Percentiles rank a stretch among this genome's conserved stretches.
Evolutionary conservation across 2,888 invertebrate species (phyloP).

Genomic region (Watsonalla binaria): DNA sequence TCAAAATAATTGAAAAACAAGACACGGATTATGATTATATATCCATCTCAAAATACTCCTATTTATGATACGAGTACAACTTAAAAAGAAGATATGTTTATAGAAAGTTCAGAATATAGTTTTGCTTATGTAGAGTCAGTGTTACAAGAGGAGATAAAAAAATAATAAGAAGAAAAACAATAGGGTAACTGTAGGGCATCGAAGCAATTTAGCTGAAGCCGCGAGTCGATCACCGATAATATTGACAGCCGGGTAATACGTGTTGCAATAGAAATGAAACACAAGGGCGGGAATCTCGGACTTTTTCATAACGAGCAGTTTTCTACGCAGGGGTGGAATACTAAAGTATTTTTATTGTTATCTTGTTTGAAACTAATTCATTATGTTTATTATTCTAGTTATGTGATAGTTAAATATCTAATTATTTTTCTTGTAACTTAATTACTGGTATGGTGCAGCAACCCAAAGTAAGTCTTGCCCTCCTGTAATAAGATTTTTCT

Average conservation of each 20-base stretch:
- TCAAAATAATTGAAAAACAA: no score
- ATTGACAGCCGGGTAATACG: slow-evolving; percentile 66
- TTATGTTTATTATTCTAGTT: no score
- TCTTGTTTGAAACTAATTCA: no score
- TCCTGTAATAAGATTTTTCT: no score
- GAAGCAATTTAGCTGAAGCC: slow-evolving; percentile 51
- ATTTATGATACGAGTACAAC: background rate
- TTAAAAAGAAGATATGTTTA: no score
- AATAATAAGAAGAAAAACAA: slow-evolving; percentile 32
- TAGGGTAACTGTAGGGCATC: slow-evolving; percentile 31
- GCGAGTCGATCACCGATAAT: slow-evolving; percentile 57
- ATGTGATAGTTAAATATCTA: no score
- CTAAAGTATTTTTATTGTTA: background rate
- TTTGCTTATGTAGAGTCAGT: background rate
- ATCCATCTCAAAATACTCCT: background rate
- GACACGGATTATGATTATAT: no score
- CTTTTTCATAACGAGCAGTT: slow-evolving; percentile 35
- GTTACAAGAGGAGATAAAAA: slow-evolving; percentile 5
- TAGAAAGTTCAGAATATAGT: no score
- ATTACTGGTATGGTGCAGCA: no score
- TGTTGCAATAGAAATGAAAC: slow-evolving; percentile 59
- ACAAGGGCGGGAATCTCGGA: slow-evolving; percentile 33
- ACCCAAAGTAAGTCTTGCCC: no score
- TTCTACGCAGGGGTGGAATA: slow-evolving; percentile 30
- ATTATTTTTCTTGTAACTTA: no score